Conservation (phyloP, 2,888 invertebrate genomes). For the Boloria selene region DNA sequence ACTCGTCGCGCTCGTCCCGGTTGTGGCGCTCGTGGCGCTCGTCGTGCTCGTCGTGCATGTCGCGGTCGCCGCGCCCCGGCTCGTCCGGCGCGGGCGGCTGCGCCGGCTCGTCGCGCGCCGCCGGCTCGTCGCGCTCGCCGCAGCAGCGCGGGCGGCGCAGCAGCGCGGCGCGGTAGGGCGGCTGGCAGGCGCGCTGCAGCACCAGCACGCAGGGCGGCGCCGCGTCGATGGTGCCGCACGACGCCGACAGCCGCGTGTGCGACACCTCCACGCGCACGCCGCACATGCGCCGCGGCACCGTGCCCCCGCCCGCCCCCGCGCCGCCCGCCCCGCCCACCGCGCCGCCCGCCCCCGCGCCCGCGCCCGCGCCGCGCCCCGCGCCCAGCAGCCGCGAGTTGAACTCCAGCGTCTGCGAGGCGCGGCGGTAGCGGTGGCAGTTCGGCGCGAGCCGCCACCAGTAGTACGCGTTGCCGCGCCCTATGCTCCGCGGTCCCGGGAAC, state of each 20-base stretch:
- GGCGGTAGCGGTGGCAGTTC: constrained; percentile 49
- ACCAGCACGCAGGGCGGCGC: constrained; percentile 53
- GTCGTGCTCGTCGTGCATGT: constrained; percentile 41
- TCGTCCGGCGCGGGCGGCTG: constrained; percentile 28
- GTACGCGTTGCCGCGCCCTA: constrained; percentile 46
- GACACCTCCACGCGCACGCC: constrained; percentile 41
- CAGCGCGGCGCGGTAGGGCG: constrained; percentile 48
- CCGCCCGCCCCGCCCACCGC: too few relatives aligned
- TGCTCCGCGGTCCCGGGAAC: constrained; percentile 41
- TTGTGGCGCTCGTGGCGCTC: constrained; percentile 36
- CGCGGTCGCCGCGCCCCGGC: constrained; percentile 23
- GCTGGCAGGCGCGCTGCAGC: constrained; percentile 46
- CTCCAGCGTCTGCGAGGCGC: constrained; percentile 63
- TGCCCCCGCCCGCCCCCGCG: constrained; percentile 26
- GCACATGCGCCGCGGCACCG: constrained; percentile 38
- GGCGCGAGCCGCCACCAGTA: constrained; percentile 45
- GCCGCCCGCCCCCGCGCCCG: constrained; percentile 19
- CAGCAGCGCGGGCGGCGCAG: constrained; percentile 73
- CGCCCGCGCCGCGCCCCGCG: constrained; percentile 18
- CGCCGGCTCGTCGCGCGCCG: constrained; percentile 29
- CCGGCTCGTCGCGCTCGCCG: constrained; percentile 41
- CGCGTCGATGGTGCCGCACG: constrained; percentile 82
- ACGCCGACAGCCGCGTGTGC: constrained; percentile 76
- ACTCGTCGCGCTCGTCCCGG: constrained; percentile 31
- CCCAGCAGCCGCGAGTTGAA: constrained; percentile 56